Evolutionary conservation across 2,797 vertebrate genomes (phyloP), one percentile per base, ranked within the genome.

Genomic region (Potorous gilbertii): DNA sequence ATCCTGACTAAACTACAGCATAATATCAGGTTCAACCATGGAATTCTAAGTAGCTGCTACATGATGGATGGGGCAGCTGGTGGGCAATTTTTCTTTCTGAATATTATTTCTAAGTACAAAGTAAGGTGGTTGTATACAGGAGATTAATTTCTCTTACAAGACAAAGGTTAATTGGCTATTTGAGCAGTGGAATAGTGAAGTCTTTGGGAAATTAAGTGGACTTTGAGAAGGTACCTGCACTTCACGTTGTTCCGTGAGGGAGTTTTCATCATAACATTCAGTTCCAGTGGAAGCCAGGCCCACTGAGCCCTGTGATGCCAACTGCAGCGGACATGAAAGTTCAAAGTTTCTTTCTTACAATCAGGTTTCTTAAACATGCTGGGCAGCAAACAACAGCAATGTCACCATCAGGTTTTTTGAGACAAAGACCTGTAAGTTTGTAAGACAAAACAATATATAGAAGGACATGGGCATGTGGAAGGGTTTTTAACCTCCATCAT

Each of bases 361-460:
- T 14, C 94, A 50, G 18, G 4, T 91, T 74, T 95, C 92, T 96
- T 96, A 90, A 93, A 87, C 24, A 52, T 95, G 50, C 93, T 66
- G 52, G 28, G 54, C 55, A 62, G 93, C 90, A 56, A 46, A 40
- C 46, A 81, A 74, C 28, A n/a, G n/a, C 56, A 55, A 74, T 92
- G 90, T n/a, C 5, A 95, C 16, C n/a, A 96, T 57, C 87, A 74
- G 95, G 94, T 93, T 31, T 97, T n/a, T 66, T 89, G 24, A 91
- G 93, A 46, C 56, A 94, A 97, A 97, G n/a, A 95, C 62, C 96
- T 96, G 91, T 90, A 93, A 55, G 97, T 56, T 55, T 13, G 92
- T 93, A 94, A 93, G 56, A 40, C 6, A 94, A 96, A 62, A 52
- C n/a, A 24, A 28, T 57, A 57, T 93, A 93, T 66, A 50, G 2